phyloP scores from a whole-genome alignment of 92 coral and sea anemone species.

The Parazoanthus darwini region DNA sequence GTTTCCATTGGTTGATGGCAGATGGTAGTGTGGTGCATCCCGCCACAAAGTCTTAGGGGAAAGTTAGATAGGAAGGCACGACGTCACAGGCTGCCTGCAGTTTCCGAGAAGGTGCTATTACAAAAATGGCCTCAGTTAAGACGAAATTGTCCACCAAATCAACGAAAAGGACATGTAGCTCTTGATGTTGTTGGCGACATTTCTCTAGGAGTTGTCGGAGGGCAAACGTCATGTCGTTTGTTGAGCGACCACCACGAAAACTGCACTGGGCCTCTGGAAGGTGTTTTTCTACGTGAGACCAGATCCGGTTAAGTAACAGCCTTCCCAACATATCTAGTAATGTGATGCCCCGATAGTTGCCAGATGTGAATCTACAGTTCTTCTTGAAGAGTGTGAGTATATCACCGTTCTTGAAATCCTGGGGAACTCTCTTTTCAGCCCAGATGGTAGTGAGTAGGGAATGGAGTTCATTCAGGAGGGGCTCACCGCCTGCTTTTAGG shows the following conservation, averaged over 20 bases:
- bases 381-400: not conserved
- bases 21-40: too few species aligned
- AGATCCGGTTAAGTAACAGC: not conserved
- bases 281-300: constrained; percentile 4
- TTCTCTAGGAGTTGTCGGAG: constrained; percentile 11
- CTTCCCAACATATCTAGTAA: not conserved
- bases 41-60: too few species aligned
- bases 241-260: not conserved
- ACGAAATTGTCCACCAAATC: too few species aligned
- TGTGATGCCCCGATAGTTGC: not conserved
- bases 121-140: too few species aligned
- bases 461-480: not conserved
- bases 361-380: not conserved
- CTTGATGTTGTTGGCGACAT: not conserved
- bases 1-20: too few species aligned
- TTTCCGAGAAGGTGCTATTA: too few species aligned
- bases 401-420: not conserved
- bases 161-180: too few species aligned
- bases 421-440: not conserved
- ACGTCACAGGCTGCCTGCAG: too few species aligned
- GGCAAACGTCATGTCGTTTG: constrained; percentile 15
- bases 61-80: too few species aligned
- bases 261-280: constrained; percentile 13
- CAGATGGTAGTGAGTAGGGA: not conserved
- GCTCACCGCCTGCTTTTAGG: not conserved